Evolutionary conservation across 2,797 vertebrate species (phyloP), one percentile per base, ranked within the genome.

Genomic region (Triplophysa bombifrons): DNA sequence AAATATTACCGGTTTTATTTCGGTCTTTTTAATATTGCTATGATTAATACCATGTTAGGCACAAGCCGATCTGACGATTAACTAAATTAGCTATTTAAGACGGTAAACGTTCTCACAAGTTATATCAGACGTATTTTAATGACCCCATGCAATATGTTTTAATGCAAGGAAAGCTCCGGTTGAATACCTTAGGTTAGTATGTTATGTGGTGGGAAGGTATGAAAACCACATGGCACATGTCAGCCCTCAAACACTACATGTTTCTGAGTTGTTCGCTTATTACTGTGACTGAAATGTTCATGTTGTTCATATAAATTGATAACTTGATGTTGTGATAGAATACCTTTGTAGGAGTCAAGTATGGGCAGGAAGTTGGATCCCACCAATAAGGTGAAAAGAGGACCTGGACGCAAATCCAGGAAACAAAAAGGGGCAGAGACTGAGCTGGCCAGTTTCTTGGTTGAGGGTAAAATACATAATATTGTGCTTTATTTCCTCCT

Each of bases 311-410:
- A 6, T 25, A 0, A 22, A 12, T 50, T 70, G 1, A 46, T 64
- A 41, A 4, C 8, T 64, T 64, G n/a, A 11, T 56, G n/a, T 65
- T 55, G 13, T 67, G 4, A 0, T 38, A 89, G 85, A 53, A 19
- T 56, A 13, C 66, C 41, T 50, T 70, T 86, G 22, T 86, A 88
- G 72, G 64, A 82, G 19, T 64, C 76, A 88, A 81, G 83, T 84
- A 98, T 99, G 97, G 97, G 97, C 86, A 93, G 97, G 44, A 98
- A 95, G 80, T 89, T 98, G 83, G 96, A 98, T 88, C 96, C 96
- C 76, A 92, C 90, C 48, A 94, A 74, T 80, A 92, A 94, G 85
- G 94, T 94, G 88, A 97, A 96, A 83, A 91, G 95, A 46, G 97
- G 97, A 1, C 97, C 97, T 0, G 97, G 97, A 48, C 95, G 93